Conservation (phyloP, 2,113 vertebrate genomes). For the Dasypus novemcinctus region DNA sequence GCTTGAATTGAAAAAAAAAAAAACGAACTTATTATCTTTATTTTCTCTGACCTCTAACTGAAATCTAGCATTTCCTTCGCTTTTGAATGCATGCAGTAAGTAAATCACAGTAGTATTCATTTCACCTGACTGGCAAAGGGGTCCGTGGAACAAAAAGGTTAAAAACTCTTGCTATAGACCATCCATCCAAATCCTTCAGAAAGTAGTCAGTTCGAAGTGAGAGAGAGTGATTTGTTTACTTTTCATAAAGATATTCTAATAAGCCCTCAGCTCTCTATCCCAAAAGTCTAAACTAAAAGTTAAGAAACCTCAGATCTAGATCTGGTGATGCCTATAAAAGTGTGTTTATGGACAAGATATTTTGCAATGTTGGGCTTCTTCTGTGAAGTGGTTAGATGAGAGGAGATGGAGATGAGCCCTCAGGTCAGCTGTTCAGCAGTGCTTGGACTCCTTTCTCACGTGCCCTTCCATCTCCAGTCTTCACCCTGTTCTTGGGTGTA, state of each 20-base stretch:
- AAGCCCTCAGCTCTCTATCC: background rate
- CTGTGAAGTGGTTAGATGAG: background rate
- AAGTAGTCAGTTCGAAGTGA: background rate
- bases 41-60: too few species aligned
- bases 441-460: background rate
- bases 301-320: background rate
- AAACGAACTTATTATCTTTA: too few species aligned
- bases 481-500: background rate
- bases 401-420: background rate
- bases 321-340: background rate
- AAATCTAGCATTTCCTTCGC: too few species aligned
- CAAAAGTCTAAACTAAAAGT: background rate
- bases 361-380: background rate
- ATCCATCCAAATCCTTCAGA: background rate
- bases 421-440: rapidly evolving
- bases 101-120: too few species aligned
- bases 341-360: background rate
- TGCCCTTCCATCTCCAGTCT: background rate
- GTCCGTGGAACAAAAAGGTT: too few species aligned
- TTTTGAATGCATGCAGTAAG: too few species aligned
- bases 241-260: background rate
- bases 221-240: background rate
- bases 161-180: background rate
- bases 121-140: too few species aligned
- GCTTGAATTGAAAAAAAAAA: too few species aligned